phyloP scores from a whole-genome alignment of 2,113 vertebrate species.

The Lagopus muta region DNA sequence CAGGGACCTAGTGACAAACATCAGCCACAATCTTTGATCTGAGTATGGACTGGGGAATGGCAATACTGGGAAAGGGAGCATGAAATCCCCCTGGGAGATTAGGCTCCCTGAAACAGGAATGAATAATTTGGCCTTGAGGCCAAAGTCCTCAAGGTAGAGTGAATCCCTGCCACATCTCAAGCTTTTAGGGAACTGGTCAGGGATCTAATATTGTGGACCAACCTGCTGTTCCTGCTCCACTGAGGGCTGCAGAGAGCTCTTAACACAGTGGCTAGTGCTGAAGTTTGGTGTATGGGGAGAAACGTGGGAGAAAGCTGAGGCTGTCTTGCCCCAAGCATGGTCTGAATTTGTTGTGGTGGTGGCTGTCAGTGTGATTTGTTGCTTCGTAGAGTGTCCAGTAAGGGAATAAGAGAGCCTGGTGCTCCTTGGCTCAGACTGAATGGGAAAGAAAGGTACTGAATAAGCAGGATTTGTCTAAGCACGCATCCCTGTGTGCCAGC shows the following conservation, averaged over 20 bases:
- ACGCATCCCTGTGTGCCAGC: neutral
- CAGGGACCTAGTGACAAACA: neutral
- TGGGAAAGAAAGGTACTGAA: conserved; percentile 15
- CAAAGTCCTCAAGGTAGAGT: neutral
- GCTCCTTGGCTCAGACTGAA: conserved; percentile 28
- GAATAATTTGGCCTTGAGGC: neutral
- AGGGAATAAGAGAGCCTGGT: conserved; percentile 10
- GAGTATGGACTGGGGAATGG: neutral
- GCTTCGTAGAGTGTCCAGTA: neutral
- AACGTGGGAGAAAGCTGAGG: neutral
- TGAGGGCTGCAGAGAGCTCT: neutral
- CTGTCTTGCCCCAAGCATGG: neutral
- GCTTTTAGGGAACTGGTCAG: neutral
- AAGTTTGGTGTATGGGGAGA: neutral
- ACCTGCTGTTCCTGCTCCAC: neutral
- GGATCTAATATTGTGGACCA: neutral
- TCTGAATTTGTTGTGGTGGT: neutral
- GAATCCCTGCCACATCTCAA: neutral
- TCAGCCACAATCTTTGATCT: neutral
- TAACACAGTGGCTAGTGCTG: neutral
- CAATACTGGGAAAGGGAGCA: neutral
- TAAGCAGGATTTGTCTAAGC: conserved; percentile 40
- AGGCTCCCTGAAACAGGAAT: neutral
- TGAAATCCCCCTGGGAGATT: neutral
- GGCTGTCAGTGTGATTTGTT: neutral